A percentile compares a stretch with the other conserved stretches of the same genome.
Evolutionary conservation across 2,888 invertebrate genomes (phyloP).

Genomic region (Acanthococcus lagerstroemiae): DNA sequence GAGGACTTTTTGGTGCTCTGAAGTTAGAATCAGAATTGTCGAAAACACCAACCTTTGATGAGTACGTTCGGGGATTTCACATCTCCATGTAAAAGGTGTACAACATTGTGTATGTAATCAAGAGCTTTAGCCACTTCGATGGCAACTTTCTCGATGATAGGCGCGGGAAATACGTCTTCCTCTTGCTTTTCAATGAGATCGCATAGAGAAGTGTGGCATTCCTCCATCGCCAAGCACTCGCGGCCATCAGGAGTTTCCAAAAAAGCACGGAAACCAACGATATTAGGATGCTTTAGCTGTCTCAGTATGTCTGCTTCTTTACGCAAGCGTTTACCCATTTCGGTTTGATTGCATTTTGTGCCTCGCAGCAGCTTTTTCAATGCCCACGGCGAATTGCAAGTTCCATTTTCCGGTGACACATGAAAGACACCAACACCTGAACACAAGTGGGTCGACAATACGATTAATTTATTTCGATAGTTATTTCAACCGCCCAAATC

Average conservation of each 20-base stretch:
- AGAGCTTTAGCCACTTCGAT: slow-evolving; percentile 59
- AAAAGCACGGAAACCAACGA: slow-evolving; percentile 62
- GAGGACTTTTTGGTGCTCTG: not conserved
- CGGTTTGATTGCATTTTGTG: slow-evolving; percentile 41
- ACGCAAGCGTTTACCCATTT: slow-evolving; percentile 50
- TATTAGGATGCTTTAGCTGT: slow-evolving; percentile 64
- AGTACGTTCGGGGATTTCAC: slow-evolving; percentile 74
- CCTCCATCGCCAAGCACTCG: slow-evolving; percentile 67
- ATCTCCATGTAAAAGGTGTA: slow-evolving; percentile 66
- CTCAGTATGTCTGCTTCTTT: slow-evolving; percentile 62
- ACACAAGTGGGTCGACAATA: too few relatives aligned
- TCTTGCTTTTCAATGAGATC: slow-evolving; percentile 61
- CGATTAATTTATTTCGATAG: too few relatives aligned
- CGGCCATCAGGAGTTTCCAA: slow-evolving; percentile 47
- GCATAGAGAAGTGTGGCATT: slow-evolving; percentile 60
- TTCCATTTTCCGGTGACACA: slow-evolving; percentile 57
- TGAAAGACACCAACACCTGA: slow-evolving; percentile 68
- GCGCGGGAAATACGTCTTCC: slow-evolving; percentile 51
- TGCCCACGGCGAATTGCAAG: slow-evolving; percentile 73
- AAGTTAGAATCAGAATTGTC: not conserved
- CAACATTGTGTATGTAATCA: slow-evolving; percentile 64
- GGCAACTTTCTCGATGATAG: slow-evolving; percentile 55
- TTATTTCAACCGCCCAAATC: too few relatives aligned
- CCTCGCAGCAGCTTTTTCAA: slow-evolving; percentile 59
- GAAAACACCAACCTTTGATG: slow-evolving; percentile 46